Percentiles rank a stretch among this genome's conserved stretches.
Conservation (phyloP, 2,113 vertebrate genomes). For the Tupaia chinensis region DNA sequence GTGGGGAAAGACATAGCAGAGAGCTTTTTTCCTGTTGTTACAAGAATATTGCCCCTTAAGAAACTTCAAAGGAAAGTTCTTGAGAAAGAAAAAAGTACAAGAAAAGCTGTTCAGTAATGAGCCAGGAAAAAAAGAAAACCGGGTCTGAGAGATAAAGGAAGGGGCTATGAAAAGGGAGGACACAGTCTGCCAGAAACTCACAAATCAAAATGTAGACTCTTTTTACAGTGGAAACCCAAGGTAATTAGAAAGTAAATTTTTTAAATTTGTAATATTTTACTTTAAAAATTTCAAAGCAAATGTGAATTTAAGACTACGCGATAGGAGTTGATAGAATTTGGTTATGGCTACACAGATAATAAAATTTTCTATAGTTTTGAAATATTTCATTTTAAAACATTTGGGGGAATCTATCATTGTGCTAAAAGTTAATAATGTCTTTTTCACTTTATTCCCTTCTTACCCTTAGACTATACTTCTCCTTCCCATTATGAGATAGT, state of each 20-base stretch:
- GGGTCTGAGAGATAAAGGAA: constrained; percentile 46
- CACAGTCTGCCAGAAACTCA: not conserved
- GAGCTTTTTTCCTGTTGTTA: constrained; percentile 19
- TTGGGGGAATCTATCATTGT: not conserved
- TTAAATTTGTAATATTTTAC: not conserved
- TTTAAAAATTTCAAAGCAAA: constrained; percentile 27
- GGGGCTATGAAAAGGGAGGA: not conserved
- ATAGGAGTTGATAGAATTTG: not conserved
- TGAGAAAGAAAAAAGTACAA: constrained; percentile 54
- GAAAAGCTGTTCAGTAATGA: constrained; percentile 60
- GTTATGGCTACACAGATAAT: not conserved
- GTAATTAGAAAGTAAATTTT: constrained; percentile 47
- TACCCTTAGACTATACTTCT: not conserved
- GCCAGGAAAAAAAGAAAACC: constrained; percentile 38
- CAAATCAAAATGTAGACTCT: not conserved
- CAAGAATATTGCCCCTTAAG: constrained; percentile 49
- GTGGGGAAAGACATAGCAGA: constrained; percentile 31
- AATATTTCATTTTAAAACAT: constrained; percentile 14
- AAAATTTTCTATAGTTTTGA: not conserved
- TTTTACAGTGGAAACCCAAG: not conserved
- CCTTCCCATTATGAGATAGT: not conserved
- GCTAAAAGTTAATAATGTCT: not conserved
- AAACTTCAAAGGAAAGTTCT: constrained; percentile 52
- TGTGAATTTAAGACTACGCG: not conserved
- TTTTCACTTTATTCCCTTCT: not conserved